phyloP scores from a whole-genome alignment of 2,888 invertebrate species.

The Phymatocera aterrima region DNA sequence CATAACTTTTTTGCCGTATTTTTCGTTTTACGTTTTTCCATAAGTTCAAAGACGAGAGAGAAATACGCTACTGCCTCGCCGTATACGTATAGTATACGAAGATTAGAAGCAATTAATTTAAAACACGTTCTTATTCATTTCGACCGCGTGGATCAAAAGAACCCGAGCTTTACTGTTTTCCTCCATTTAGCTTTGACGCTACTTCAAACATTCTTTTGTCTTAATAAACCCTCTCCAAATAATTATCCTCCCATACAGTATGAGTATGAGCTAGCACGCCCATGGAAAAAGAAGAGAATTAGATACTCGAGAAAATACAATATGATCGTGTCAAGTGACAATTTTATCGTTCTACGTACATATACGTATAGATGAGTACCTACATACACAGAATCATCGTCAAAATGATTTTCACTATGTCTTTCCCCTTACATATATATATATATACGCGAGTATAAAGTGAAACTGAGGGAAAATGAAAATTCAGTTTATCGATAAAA shows the following conservation, averaged over 20 bases:
- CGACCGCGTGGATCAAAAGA: conserved; percentile 18
- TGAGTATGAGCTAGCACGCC: no score
- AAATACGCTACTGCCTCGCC: no score
- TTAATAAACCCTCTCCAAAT: conserved; percentile 28
- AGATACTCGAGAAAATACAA: not conserved
- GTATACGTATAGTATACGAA: no score
- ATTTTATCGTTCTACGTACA: not conserved
- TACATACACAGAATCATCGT: no score
- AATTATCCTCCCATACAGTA: conserved; percentile 26
- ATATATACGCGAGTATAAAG: no score
- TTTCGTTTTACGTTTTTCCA: not conserved
- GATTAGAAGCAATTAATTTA: conserved; percentile 42
- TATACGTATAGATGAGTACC: not conserved
- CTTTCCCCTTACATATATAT: no score
- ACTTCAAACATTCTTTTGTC: conserved; percentile 35
- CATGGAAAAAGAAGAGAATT: not conserved
- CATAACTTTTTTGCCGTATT: not conserved
- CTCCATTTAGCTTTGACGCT: conserved; percentile 26
- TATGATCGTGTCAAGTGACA: conserved; percentile 13
- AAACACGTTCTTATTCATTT: conserved; percentile 29
- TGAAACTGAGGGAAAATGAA: no score
- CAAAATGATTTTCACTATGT: no score
- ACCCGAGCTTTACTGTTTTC: conserved; percentile 26
- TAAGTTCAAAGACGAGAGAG: conserved; percentile 35
- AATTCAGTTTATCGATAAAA: no score